phyloP scores from a whole-genome alignment of 2,113 vertebrate genomes.

The Sturnus vulgaris region DNA sequence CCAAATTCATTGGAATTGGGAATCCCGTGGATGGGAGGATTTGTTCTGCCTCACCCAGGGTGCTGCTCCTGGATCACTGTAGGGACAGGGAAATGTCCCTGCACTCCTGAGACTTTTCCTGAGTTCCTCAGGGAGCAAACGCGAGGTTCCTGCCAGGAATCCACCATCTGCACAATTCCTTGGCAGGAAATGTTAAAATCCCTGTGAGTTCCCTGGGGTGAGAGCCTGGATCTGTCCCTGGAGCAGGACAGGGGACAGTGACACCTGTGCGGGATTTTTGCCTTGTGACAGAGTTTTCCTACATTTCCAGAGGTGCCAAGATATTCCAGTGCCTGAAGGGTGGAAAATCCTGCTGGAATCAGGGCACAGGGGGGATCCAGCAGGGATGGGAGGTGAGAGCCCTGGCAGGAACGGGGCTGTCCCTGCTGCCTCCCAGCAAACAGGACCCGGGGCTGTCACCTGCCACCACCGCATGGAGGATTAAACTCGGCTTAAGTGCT shows the following conservation, averaged over 20 bases:
- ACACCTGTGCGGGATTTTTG: background rate
- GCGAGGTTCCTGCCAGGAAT: background rate
- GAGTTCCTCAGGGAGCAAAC: background rate
- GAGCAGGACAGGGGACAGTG: rapidly evolving
- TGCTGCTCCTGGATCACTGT: background rate
- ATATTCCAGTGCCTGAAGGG: background rate
- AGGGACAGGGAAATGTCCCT: background rate
- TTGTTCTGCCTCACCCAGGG: background rate
- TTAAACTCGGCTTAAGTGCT: too few relatives aligned
- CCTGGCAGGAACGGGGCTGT: background rate
- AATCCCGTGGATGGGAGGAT: background rate
- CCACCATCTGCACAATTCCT: conserved; percentile 29
- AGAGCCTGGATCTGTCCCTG: background rate
- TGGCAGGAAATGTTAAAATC: conserved; percentile 9
- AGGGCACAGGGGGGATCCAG: background rate
- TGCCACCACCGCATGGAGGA: background rate
- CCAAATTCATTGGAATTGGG: background rate
- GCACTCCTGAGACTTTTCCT: background rate
- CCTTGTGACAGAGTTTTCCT: background rate
- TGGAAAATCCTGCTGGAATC: background rate
- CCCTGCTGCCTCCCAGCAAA: background rate
- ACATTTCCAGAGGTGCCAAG: rapidly evolving
- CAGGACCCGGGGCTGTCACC: background rate
- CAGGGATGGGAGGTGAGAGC: background rate
- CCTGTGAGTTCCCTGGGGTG: background rate